Percentiles rank a stretch among this genome's conserved stretches.
phyloP scores from a whole-genome alignment of 2,113 vertebrate species.

The Camelus bactrianus region DNA sequence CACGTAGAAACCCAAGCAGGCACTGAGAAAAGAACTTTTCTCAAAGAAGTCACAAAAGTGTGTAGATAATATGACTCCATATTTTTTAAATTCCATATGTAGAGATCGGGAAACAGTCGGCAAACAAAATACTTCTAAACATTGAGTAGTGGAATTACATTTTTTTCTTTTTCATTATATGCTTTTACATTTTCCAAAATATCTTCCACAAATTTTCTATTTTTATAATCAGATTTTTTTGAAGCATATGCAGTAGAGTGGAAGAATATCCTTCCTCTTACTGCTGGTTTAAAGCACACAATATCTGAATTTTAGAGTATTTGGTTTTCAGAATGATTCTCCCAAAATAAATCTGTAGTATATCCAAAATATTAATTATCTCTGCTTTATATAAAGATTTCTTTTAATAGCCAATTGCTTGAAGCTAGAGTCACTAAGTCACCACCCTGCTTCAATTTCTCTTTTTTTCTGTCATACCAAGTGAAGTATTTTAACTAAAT shows the following conservation, averaged over 20 bases:
- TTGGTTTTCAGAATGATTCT: constrained; percentile 13
- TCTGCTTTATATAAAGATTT: not conserved
- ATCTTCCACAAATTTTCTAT: not conserved
- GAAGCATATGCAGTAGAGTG: not conserved
- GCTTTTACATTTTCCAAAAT: not conserved
- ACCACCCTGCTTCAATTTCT: not conserved
- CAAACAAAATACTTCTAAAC: constrained; percentile 20
- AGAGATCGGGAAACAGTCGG: not conserved
- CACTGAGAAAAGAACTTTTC: not conserved
- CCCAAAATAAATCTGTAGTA: not conserved
- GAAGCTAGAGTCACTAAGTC: not conserved
- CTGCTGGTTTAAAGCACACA: not conserved
- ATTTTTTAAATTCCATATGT: not conserved
- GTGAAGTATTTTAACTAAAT: constrained; percentile 39
- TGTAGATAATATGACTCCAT: not conserved
- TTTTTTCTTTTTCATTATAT: not conserved
- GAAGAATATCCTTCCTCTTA: not conserved
- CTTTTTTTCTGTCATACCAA: not conserved
- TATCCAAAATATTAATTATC: not conserved
- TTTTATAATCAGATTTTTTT: constrained; percentile 27
- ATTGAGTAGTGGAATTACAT: not conserved
- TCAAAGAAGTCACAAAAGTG: constrained; percentile 25
- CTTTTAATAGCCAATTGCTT: not conserved
- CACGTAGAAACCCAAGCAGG: not conserved
- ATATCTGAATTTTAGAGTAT: not conserved